Conservation (phyloP, 2,797 vertebrate species). For the Apogon hyalosoma region DNA sequence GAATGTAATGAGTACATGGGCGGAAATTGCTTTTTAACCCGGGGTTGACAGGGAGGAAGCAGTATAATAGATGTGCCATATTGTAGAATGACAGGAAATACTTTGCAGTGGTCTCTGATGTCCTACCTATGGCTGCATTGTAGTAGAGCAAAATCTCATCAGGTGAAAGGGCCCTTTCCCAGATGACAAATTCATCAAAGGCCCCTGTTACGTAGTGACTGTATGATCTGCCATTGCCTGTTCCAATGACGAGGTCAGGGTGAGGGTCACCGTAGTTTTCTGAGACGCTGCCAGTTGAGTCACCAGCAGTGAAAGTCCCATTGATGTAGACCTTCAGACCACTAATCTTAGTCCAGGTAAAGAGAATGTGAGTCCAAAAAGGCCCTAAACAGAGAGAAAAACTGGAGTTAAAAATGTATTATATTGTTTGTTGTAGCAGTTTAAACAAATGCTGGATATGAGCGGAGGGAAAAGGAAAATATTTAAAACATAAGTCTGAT, state of each 20-base stretch:
- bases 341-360: slow-evolving; percentile 90
- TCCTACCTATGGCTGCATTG: slow-evolving; percentile 89
- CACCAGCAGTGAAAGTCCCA: slow-evolving; percentile 86
- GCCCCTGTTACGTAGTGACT: slow-evolving; percentile 84
- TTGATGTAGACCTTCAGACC: slow-evolving; percentile 95
- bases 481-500: too few species aligned
- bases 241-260: slow-evolving; percentile 85
- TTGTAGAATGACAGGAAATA: slow-evolving; percentile 52
- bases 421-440: too few species aligned
- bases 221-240: slow-evolving; percentile 73
- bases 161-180: slow-evolving; percentile 91
- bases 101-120: slow-evolving; percentile 19
- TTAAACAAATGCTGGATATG: too few species aligned
- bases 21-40: slow-evolving; percentile 72
- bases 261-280: slow-evolving; percentile 85
- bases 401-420: background rate
- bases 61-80: slow-evolving; percentile 44
- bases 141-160: slow-evolving; percentile 90
- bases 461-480: too few species aligned
- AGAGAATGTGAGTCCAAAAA: slow-evolving; percentile 94
- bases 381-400: slow-evolving; percentile 82
- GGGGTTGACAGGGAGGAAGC: slow-evolving; percentile 35
- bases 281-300: slow-evolving; percentile 82
- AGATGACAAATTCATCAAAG: slow-evolving; percentile 97
- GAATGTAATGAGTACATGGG: slow-evolving; percentile 56